These are phyloP conservation scores for Hydroisotoma schaefferi DNA, from an alignment of 2,888 invertebrate species.

Conservation along the genomic window DNA sequence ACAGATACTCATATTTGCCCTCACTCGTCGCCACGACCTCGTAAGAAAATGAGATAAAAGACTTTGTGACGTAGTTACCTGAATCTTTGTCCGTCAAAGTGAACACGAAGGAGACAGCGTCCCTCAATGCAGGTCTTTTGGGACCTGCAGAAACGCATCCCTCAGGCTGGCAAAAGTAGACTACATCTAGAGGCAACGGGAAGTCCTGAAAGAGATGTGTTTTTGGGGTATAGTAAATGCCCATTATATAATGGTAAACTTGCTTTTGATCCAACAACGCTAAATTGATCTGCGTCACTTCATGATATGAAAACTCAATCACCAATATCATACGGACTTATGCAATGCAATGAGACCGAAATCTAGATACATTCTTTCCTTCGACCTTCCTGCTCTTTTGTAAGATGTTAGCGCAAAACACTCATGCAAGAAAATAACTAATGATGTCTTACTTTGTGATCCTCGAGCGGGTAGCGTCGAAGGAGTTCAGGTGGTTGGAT, in stretches of 20 bases:
- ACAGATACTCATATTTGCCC: no score
- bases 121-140: conserved; percentile 74
- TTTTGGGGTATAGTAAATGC: not conserved
- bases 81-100: conserved; percentile 98
- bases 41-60: not conserved
- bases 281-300: no score
- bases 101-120: conserved; percentile 95
- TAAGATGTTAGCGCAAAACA: no score
- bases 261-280: no score
- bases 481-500: conserved; percentile 86
- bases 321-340: no score
- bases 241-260: not conserved
- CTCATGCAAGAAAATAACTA: not conserved
- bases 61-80: conserved; percentile 57
- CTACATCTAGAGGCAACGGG: conserved; percentile 94
- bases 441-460: conserved; percentile 71
- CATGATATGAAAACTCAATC: no score
- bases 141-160: conserved; percentile 79
- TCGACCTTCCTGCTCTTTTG: no score
- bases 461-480: conserved; percentile 89
- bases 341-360: no score
- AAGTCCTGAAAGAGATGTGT: conserved; percentile 65
- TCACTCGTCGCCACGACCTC: no score
- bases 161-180: conserved; percentile 99
- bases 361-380: conserved; percentile 3